Evolutionary conservation across 2,113 vertebrate species (phyloP), one percentile per base, ranked within the genome.

Genomic region (Atherinomorus stipes): DNA sequence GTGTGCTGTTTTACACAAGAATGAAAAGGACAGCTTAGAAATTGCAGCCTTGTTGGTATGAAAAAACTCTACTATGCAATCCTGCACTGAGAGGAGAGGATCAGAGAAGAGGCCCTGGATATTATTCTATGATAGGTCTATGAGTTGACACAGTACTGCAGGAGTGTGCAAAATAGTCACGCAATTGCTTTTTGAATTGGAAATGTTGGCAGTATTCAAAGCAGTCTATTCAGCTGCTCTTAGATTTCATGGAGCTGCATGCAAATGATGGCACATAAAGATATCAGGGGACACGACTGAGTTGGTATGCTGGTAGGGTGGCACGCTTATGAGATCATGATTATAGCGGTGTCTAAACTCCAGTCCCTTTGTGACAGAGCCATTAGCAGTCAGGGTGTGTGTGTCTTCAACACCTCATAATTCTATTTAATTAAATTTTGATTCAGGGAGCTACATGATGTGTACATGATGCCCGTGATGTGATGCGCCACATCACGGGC

Each of bases 281-380:
- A 76, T 88, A 71, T 90, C 83, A 69, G 71, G 64, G 81, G 88
- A 85, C 80, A 65, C 52, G 70, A 77, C 73, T 75, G 88, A 90
- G 88, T 76, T 76, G 82, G 64, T 71, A 76, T 54, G 86, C 84
- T 79, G 85, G 65, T 85, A 23, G 85, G 85, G 85, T 76, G 86
- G 75, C 72, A 51, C 60, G 81, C 88, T 85, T 85, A 89, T 87
- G 78, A 92, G 89, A 92, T 91, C 81, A 62, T 89, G 87, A 90
- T 91, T 87, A 89, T 84, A 82, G 86, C 90, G 85, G 80, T 89
- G 89, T 92, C 90, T 91, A 88, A 91, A 91, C 87, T 87, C 81
- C 68, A 62, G 81, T 86, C 85, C 86, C 84, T 88, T 88, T 89
- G 88, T 89, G 90, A 90, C 91, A 88, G 87, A 88, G 76, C 91